Conservation (phyloP, 2,888 invertebrate genomes). For the Penaeus monodon region DNA sequence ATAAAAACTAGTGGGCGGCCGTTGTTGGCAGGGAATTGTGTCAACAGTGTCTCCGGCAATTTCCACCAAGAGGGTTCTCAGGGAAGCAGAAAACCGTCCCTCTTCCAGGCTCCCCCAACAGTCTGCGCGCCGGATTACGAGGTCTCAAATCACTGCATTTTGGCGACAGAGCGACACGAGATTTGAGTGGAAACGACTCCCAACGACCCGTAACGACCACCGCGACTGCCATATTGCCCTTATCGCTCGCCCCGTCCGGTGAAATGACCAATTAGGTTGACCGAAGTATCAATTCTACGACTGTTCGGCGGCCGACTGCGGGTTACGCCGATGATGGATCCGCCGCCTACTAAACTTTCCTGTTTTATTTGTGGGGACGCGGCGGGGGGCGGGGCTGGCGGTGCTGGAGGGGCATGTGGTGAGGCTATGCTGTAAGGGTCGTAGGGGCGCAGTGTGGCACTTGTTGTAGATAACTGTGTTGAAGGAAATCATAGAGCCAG, state of each 20-base stretch:
- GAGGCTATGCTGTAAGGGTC: background rate
- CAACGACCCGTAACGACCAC: constrained; percentile 56
- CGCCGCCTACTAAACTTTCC: constrained; percentile 43
- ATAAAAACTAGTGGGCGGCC: too few relatives aligned
- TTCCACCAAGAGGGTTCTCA: constrained; percentile 25
- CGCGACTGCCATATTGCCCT: constrained; percentile 58
- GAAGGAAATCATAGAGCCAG: constrained; percentile 9
- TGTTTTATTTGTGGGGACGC: constrained; percentile 32
- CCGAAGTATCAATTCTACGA: constrained; percentile 58
- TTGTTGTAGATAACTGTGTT: constrained; percentile 2
- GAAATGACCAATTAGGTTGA: constrained; percentile 60
- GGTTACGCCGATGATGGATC: constrained; percentile 50
- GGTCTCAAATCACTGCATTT: constrained; percentile 62
- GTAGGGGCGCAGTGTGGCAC: background rate
- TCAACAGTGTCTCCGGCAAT: constrained; percentile 51
- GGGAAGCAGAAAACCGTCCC: constrained; percentile 22
- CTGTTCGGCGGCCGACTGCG: constrained; percentile 47
- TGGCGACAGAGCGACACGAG: constrained; percentile 58
- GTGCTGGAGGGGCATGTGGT: background rate
- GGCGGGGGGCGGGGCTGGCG: background rate
- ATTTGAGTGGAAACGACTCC: constrained; percentile 62
- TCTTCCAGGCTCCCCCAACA: constrained; percentile 33
- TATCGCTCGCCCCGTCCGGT: constrained; percentile 59
- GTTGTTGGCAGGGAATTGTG: constrained; percentile 22
- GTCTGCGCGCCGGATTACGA: constrained; percentile 51